Evolutionary conservation across 1,140 invertebrate species (phyloP).

Genomic region (Augochlora pura): DNA sequence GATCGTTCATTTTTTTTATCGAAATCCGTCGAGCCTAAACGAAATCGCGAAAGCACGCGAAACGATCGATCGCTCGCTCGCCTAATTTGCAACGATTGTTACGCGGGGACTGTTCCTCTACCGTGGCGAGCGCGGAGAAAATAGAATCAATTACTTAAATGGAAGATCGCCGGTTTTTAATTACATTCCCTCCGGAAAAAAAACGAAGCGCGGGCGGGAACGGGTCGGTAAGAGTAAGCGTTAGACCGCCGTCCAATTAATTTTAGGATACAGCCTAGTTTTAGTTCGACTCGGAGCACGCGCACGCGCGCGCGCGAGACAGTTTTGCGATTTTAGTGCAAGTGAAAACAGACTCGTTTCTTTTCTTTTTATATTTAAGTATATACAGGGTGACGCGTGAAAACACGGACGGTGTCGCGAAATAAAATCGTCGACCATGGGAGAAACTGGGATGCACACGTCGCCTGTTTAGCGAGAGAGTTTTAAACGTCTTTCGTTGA

Average conservation of each 20-base stretch:
- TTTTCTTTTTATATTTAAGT: slow-evolving; percentile 12
- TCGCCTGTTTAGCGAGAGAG: too few species aligned
- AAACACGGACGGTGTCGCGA: neutral
- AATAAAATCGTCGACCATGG: too few species aligned
- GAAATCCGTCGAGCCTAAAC: too few species aligned
- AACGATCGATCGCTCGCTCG: too few species aligned
- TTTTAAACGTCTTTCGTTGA: too few species aligned
- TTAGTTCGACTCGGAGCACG: slow-evolving; percentile 51
- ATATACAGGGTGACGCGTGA: neutral
- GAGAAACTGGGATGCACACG: too few species aligned
- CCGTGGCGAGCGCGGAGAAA: too few species aligned
- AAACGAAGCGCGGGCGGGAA: slow-evolving; percentile 16
- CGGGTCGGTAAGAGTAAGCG: slow-evolving; percentile 53
- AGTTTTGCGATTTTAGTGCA: slow-evolving; percentile 33
- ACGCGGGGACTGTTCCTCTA: too few species aligned
- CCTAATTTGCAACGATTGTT: too few species aligned
- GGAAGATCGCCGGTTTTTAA: neutral
- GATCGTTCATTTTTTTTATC: too few species aligned
- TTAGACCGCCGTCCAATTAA: slow-evolving; percentile 77
- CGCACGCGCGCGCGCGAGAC: slow-evolving; percentile 7
- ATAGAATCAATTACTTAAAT: too few species aligned
- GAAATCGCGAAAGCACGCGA: too few species aligned
- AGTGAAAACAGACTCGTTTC: slow-evolving; percentile 13
- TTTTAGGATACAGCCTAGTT: slow-evolving; percentile 69
- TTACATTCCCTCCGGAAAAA: slow-evolving; percentile 40